Base-by-base conservation (phyloP, 2,888 invertebrate species). In the Caenorhabditis zanzibari region DNA sequence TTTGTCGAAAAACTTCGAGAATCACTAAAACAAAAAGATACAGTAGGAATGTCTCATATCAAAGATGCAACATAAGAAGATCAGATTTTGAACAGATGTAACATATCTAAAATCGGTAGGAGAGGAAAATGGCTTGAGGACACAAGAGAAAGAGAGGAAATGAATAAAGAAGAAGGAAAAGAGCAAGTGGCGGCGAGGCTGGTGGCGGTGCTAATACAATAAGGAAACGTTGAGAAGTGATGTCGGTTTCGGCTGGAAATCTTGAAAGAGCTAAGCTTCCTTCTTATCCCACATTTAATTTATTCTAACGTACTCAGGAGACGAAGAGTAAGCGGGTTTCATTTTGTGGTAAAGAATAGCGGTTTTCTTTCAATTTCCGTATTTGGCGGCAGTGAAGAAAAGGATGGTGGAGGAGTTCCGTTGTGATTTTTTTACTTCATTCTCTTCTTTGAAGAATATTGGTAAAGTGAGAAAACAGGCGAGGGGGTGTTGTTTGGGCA, bases 181-280 rank as follows among this genome's bases (percentile, higher is more conserved):
- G 47, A 58, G 35, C 44, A 71, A 24, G 22, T 16, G 38, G n/a
- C 44, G 63, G 12, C 47, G 49, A 47, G 22, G 52, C 52, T 47
- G 28, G 41, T 12, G 61, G 38, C 9, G 38, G 54, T 28, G 69
- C 35, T 77, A 77, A 77, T 77, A 59, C 69, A 77, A 77, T 77
- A 77, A 77, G 77, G 77, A 77, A 77, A 77, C 77, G 77, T 68
- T 10, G 54, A 61, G 44, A 44, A 69, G 69, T 77, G 69, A 77
- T 77, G 77, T 69, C 10, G 77, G 47, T 58, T 56, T 68, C 49
- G 47, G 49, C 68, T 41, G 26, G 52, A 35, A 69, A 69, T 71
- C 69, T 75, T 59, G 38, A 69, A 68, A 68, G 49, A 68, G 54
- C 59, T 49, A 59, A 61, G 61, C 61, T 68, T 71, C 52, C 68